Conservation (phyloP, 2,113 vertebrate genomes). For the Hirundichthys speculiger region DNA sequence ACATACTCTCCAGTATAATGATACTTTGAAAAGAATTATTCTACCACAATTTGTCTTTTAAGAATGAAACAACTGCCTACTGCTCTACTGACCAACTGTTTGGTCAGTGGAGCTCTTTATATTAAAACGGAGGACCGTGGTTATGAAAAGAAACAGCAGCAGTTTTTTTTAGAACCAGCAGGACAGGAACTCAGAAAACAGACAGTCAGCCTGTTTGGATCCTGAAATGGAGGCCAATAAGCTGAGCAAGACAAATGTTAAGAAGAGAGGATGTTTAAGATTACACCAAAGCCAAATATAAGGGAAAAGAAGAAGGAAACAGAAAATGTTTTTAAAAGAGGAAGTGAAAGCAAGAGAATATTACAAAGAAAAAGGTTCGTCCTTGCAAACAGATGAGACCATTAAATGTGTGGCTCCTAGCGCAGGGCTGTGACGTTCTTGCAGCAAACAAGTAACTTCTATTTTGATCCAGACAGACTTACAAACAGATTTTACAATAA, state of each 20-base stretch:
- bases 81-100: too few relatives aligned
- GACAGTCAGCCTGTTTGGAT: background rate
- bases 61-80: too few relatives aligned
- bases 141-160: background rate
- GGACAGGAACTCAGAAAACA: background rate
- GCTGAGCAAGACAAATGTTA: background rate
- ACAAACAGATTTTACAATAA: too few relatives aligned
- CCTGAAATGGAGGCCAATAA: background rate
- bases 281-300: constrained; percentile 1
- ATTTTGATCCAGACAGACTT: too few relatives aligned
- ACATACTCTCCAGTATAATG: too few relatives aligned
- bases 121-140: background rate
- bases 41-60: too few relatives aligned
- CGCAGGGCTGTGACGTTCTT: background rate
- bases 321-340: constrained; percentile 11
- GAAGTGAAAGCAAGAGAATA: background rate
- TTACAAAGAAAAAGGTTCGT: background rate
- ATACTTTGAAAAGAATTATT: too few relatives aligned
- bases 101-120: too few relatives aligned
- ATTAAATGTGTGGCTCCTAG: background rate
- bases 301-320: constrained; percentile 5
- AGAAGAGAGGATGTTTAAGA: constrained; percentile 18
- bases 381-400: background rate
- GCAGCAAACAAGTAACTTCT: too few relatives aligned
- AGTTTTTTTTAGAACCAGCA: background rate